A percentile compares a stretch with the other conserved stretches of the same genome.
These are phyloP conservation scores for Toxotes chatareus DNA, from an alignment of 2,113 vertebrate species.

Conservation along the genomic window DNA sequence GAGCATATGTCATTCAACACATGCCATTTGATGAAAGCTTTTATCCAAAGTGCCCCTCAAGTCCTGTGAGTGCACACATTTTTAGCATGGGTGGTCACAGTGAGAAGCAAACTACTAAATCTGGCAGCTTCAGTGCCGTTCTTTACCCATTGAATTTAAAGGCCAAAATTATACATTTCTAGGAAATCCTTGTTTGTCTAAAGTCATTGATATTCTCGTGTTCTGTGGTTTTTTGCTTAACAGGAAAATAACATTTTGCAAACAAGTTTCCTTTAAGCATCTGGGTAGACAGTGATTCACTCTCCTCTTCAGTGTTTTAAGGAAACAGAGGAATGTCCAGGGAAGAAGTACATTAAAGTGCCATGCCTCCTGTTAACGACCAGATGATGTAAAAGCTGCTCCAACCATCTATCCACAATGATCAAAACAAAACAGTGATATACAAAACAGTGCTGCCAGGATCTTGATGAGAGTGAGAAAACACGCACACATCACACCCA, in stretches of 20 bases:
- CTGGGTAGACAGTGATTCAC: no score
- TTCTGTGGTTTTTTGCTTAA: not conserved
- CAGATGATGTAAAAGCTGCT: not conserved
- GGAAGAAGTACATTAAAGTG: no score
- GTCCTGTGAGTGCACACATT: conserved; percentile 13
- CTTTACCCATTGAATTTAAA: not conserved
- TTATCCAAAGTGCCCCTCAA: conserved; percentile 31
- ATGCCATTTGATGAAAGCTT: conserved; percentile 47
- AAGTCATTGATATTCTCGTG: not conserved
- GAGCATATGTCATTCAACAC: conserved; percentile 29
- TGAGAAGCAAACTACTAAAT: conserved; percentile 6
- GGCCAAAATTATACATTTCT: conserved; percentile 7
- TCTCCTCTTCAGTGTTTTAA: not conserved
- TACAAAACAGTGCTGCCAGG: no score
- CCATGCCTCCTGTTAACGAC: not conserved
- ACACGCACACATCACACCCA: no score
- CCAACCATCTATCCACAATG: not conserved
- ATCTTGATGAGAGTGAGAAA: no score
- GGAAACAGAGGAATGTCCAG: no score
- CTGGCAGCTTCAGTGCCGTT: conserved; percentile 4
- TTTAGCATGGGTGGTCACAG: conserved; percentile 13
- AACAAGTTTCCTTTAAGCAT: no score
- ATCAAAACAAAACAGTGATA: not conserved
- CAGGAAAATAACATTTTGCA: not conserved
- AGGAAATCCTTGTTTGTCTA: not conserved